A percentile compares a stretch with the other conserved stretches of the same genome.
phyloP scores from a whole-genome alignment of 2,888 invertebrate genomes.

The Drosophila nigritarsus region DNA sequence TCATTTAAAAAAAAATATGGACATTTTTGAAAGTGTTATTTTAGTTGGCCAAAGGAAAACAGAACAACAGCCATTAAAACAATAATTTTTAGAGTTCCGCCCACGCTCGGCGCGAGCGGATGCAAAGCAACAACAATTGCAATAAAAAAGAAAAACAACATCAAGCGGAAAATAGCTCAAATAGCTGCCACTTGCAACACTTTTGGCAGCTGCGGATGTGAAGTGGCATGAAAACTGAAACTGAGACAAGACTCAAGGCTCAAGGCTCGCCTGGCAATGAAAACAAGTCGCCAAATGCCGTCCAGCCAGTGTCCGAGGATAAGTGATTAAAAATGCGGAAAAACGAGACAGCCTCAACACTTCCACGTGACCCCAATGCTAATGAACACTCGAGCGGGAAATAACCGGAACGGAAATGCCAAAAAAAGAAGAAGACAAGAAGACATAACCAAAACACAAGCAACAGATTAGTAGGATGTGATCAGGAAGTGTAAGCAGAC shows the following conservation, averaged over 20 bases:
- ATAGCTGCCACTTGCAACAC: conserved; percentile 22
- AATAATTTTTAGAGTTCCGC: conserved; percentile 68
- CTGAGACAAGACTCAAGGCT: conserved; percentile 32
- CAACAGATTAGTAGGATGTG: conserved; percentile 31
- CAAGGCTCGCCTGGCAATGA: conserved; percentile 31
- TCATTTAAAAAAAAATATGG: conserved; percentile 45
- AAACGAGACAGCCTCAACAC: conserved; percentile 11
- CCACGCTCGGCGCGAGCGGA: conserved; percentile 44
- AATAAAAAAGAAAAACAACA: conserved; percentile 54
- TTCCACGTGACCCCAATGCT: conserved; percentile 44
- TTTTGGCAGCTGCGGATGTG: conserved; percentile 53
- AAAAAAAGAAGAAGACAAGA: conserved; percentile 41
- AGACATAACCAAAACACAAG: conserved; percentile 45
- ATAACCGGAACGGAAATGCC: conserved; percentile 74
- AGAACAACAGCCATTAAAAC: conserved; percentile 57
- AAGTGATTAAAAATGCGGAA: conserved; percentile 54
- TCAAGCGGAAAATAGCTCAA: conserved; percentile 27
- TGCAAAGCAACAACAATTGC: conserved; percentile 48
- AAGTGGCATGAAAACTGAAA: conserved; percentile 40
- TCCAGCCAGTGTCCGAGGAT: conserved; percentile 49
- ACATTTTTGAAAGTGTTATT: conserved; percentile 66
- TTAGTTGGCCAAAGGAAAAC: conserved; percentile 59
- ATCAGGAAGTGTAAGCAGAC: conserved; percentile 45
- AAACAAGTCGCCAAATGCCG: conserved; percentile 61
- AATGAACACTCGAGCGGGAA: conserved; percentile 49